Evolutionary conservation across 2,113 vertebrate species (phyloP).

Genomic region (human): GRCh38 chr6:69221501-69222000

Average conservation of each 20-base stretch:
- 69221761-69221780: background rate
- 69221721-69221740: slow-evolving; percentile 25
- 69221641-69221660: background rate
- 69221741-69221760: background rate
- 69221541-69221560: background rate
- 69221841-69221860: background rate
- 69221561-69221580: background rate
- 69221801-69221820: slow-evolving; percentile 9
- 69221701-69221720: background rate
- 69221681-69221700: background rate
- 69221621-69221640: background rate
- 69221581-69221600: background rate
- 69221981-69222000: background rate
- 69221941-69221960: background rate
- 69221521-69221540: background rate
- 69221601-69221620: background rate
- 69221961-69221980: slow-evolving; percentile 3
- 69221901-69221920: background rate
- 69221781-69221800: background rate
- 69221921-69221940: background rate
- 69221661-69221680: background rate
- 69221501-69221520: background rate
- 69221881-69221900: background rate
- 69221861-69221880: background rate
- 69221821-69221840: background rate